These are phyloP conservation scores for Gadopsis bispinosus DNA, from an alignment of 2,797 vertebrate genomes.

Conservation along the genomic window DNA sequence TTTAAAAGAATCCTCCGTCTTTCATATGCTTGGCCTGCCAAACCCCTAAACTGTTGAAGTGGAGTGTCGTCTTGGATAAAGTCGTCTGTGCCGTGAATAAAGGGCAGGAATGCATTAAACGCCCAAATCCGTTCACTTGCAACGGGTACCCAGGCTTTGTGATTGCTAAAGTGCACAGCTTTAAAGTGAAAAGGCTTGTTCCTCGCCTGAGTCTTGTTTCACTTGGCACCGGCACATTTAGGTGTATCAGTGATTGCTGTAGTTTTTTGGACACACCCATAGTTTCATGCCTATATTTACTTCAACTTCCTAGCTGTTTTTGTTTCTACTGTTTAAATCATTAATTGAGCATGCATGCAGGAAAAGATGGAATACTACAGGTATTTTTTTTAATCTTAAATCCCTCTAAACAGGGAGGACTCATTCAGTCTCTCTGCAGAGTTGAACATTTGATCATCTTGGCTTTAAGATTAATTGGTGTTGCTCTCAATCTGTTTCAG, in stretches of 20 bases:
- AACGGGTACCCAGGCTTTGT: slow-evolving; percentile 70
- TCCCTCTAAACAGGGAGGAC: slow-evolving; percentile 29
- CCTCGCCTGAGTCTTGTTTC: slow-evolving; percentile 63
- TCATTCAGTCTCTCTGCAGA: slow-evolving; percentile 32
- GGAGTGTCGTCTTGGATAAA: slow-evolving; percentile 79
- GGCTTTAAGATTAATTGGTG: slow-evolving; percentile 65
- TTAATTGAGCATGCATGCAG: slow-evolving; percentile 15
- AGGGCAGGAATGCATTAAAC: slow-evolving; percentile 78
- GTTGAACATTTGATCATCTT: slow-evolving; percentile 65
- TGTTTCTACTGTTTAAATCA: slow-evolving; percentile 36
- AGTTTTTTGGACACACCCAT: neutral
- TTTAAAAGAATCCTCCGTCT: slow-evolving; percentile 68
- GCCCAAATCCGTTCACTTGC: slow-evolving; percentile 70
- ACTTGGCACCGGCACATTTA: slow-evolving; percentile 54
- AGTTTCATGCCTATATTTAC: slow-evolving; percentile 55
- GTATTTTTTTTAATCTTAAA: slow-evolving; percentile 50
- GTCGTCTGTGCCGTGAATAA: slow-evolving; percentile 76
- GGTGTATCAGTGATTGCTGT: slow-evolving; percentile 56
- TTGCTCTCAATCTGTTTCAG: slow-evolving; percentile 70
- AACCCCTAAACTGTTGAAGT: slow-evolving; percentile 77
- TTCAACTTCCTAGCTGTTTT: neutral
- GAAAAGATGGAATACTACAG: slow-evolving; percentile 9
- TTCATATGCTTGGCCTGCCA: slow-evolving; percentile 71
- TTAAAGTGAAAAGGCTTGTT: slow-evolving; percentile 84
- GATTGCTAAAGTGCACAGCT: slow-evolving; percentile 74